A percentile compares a stretch with the other conserved stretches of the same genome.
Evolutionary conservation across 2,888 invertebrate species (phyloP).

Genomic region (Eupithecia inturbata): DNA sequence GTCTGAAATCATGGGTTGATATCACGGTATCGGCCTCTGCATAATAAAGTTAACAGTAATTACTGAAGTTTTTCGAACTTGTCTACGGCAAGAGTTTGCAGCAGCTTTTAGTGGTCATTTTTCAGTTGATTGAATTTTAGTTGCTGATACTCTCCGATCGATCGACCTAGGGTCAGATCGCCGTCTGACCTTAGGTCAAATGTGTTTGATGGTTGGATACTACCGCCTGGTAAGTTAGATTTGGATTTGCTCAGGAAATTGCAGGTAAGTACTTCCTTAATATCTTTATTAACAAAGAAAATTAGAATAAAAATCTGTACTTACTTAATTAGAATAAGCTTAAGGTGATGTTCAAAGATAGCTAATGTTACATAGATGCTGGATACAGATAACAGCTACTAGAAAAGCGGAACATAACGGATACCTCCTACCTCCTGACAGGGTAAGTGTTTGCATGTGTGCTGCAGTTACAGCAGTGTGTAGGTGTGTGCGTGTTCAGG

Average conservation of each 20-base stretch:
- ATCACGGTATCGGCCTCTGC: conserved; percentile 26
- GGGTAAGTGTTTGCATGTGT: conserved; percentile 51
- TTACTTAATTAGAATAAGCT: not conserved
- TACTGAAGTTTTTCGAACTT: conserved; percentile 66
- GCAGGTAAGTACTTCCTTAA: too few relatives aligned
- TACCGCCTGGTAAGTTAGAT: not conserved
- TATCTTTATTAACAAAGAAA: too few relatives aligned
- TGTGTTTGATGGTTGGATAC: not conserved
- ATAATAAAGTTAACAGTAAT: conserved; percentile 59
- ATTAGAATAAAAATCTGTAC: too few relatives aligned
- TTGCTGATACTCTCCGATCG: not conserved
- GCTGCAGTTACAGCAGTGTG: conserved; percentile 50
- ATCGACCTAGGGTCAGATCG: not conserved
- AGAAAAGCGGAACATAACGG: conserved; percentile 78
- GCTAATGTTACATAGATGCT: conserved; percentile 13
- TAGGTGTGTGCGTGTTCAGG: conserved; percentile 74
- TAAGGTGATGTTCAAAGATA: not conserved
- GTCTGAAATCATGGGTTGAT: conserved; percentile 3
- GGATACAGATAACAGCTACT: conserved; percentile 31
- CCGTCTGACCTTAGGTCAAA: too few relatives aligned
- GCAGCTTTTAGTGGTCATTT: conserved; percentile 59
- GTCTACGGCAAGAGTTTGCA: conserved; percentile 48
- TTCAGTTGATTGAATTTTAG: conserved; percentile 50
- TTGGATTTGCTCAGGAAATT: not conserved
- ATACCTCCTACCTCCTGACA: conserved; percentile 41